phyloP scores from a whole-genome alignment of 2,797 vertebrate genomes.

The Anomalospiza imberbis region DNA sequence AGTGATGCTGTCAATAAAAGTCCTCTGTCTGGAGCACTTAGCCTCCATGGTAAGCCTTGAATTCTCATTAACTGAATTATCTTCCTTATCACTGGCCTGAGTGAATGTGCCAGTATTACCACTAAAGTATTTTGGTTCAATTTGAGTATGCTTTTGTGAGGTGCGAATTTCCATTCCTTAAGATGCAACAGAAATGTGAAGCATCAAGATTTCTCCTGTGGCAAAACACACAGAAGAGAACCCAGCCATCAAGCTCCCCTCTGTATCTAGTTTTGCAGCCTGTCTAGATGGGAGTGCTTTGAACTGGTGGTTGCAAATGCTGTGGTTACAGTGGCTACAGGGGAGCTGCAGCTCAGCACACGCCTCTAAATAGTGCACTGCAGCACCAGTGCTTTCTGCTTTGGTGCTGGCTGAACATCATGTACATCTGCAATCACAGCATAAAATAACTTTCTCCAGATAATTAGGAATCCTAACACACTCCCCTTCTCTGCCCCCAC shows the following conservation, averaged over 20 bases:
- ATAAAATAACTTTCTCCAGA: neutral
- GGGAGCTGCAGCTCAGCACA: neutral
- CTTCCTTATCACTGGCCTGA: neutral
- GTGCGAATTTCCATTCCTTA: neutral
- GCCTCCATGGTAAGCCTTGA: neutral
- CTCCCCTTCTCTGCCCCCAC: neutral
- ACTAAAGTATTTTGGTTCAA: neutral
- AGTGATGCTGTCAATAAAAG: neutral
- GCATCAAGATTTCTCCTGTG: neutral
- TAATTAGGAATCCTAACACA: neutral
- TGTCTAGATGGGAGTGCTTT: neutral
- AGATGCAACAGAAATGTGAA: neutral
- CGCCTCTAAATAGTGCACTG: neutral
- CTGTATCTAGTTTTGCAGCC: neutral
- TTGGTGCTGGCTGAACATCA: neutral
- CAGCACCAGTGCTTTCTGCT: neutral
- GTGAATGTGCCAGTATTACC: neutral
- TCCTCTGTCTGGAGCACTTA: neutral
- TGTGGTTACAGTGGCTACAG: neutral
- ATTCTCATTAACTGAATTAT: neutral
- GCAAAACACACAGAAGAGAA: neutral
- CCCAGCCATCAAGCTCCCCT: neutral
- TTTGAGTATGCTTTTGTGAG: neutral
- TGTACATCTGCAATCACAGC: neutral
- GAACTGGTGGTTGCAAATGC: neutral